Evolutionary conservation across 2,888 invertebrate genomes (phyloP), one percentile per base, ranked within the genome.

Genomic region (Miltochrista miniata): DNA sequence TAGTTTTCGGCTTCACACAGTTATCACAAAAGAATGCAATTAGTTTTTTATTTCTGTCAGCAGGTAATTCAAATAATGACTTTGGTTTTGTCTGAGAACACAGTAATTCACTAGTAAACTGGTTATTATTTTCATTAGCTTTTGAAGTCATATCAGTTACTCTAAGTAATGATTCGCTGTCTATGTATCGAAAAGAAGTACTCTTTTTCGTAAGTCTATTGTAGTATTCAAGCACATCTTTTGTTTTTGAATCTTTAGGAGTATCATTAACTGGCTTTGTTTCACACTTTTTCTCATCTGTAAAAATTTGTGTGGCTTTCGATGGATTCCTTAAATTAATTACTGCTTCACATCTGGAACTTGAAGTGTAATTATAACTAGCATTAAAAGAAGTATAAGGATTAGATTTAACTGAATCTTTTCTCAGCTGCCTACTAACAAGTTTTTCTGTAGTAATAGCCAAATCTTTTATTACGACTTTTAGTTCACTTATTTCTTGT

Each of bases 131-230:
- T 43, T 67, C 70, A 29, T 71, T 67, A 9, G 67, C 71, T 14
- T 67, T 71, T 24, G 83, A 81, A 7, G 87, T 85, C 86, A 90
- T 87, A 48, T 90, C 86, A 29, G 90, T 90, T 7, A 89, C 83
- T 74, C 71, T 81, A 0, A 90, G 61, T 47, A 90, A 61, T 1
- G 83, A 78, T 72, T 90, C 90, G 52, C 90, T 90, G 0, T 87
- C 86, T 38, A 90, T 87, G 11, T 86, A 65, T 13, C 78, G 75
- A 57, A 85, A 89, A 14, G 90, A 90, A 13, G 79, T 77, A 56
- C 83, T 84, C 62, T 74, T 84, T 51, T 76, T 80, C 42, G 70
- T 73, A 0, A 83, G 59, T 51, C 66, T 72, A 36, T 63, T 68
- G 34, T 72, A 73, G 37, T 70, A 64, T 8, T 80, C 77, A 18